These are phyloP conservation scores for Geotrupes spiniger DNA, from an alignment of 2,888 invertebrate species.

Conservation along the genomic window DNA sequence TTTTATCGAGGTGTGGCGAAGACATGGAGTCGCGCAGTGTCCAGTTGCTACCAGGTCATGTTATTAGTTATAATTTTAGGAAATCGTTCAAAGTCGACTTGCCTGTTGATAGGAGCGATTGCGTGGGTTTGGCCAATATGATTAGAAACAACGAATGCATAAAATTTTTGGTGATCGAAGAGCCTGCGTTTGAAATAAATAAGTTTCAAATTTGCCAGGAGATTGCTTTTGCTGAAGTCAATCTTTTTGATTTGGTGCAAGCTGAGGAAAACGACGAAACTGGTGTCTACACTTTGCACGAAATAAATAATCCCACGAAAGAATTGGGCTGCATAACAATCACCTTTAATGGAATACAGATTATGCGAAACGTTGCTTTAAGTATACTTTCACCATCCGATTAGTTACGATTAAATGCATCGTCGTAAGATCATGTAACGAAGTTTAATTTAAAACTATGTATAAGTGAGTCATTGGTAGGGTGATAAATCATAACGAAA, in stretches of 20 bases:
- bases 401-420: too few relatives aligned
- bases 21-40: slow-evolving; percentile 34
- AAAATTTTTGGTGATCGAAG: slow-evolving; percentile 31
- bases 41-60: slow-evolving; percentile 21
- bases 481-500: too few relatives aligned
- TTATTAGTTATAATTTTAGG: slow-evolving; percentile 30
- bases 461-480: too few relatives aligned
- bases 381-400: slow-evolving; percentile 27
- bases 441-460: too few relatives aligned
- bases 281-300: slow-evolving; percentile 26
- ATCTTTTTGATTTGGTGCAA: slow-evolving; percentile 32
- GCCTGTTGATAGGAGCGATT: slow-evolving; percentile 22
- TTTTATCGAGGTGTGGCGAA: slow-evolving; percentile 29
- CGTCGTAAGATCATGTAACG: too few relatives aligned
- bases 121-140: slow-evolving; percentile 27
- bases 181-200: slow-evolving; percentile 26
- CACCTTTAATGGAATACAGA: slow-evolving; percentile 30
- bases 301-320: slow-evolving; percentile 15
- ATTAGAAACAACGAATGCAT: slow-evolving; percentile 30
- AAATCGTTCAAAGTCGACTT: slow-evolving; percentile 30
- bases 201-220: slow-evolving; percentile 29
- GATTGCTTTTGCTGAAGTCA: slow-evolving; percentile 27
- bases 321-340: slow-evolving; percentile 31
- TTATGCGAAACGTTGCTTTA: slow-evolving; percentile 31
- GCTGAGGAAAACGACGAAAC: slow-evolving; percentile 24